phyloP scores from a whole-genome alignment of 2,888 invertebrate genomes.

The Neria commutata region DNA sequence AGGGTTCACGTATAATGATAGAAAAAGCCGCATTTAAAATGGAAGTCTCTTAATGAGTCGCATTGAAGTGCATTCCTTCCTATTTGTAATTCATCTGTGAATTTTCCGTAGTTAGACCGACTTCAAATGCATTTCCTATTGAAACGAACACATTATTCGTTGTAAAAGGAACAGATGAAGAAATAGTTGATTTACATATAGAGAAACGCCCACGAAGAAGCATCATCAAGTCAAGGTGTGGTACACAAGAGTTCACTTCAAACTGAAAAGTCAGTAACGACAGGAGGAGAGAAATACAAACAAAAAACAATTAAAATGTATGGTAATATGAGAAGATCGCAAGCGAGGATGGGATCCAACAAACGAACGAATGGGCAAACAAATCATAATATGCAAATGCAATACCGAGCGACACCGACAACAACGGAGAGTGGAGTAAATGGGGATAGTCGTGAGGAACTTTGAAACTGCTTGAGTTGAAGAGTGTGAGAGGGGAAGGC shows the following conservation, averaged over 20 bases:
- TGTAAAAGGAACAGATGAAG: no score
- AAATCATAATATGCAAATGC: slow-evolving; percentile 51
- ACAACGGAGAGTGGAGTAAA: slow-evolving; percentile 16
- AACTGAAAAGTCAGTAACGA: slow-evolving; percentile 21
- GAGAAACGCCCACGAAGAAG: not conserved
- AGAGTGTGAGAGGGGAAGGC: slow-evolving; percentile 5
- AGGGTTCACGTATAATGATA: no score
- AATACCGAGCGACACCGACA: slow-evolving; percentile 16
- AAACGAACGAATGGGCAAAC: slow-evolving; percentile 33
- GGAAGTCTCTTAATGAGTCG: no score
- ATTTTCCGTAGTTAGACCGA: no score
- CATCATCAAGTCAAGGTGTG: slow-evolving; percentile 7
- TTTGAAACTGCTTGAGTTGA: slow-evolving; percentile 5
- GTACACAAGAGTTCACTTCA: slow-evolving; percentile 10
- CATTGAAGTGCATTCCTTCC: not conserved
- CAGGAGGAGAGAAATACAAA: slow-evolving; percentile 39
- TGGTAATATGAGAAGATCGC: slow-evolving; percentile 29
- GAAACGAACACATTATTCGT: no score
- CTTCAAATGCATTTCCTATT: no score
- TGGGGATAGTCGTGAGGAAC: not conserved
- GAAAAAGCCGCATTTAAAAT: no score
- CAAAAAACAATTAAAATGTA: slow-evolving; percentile 50
- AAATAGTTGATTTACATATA: not conserved
- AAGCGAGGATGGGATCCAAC: not conserved
- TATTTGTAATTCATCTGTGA: no score